Evolutionary conservation across 2,797 vertebrate genomes (phyloP).

Genomic region (Coendou prehensilis): DNA sequence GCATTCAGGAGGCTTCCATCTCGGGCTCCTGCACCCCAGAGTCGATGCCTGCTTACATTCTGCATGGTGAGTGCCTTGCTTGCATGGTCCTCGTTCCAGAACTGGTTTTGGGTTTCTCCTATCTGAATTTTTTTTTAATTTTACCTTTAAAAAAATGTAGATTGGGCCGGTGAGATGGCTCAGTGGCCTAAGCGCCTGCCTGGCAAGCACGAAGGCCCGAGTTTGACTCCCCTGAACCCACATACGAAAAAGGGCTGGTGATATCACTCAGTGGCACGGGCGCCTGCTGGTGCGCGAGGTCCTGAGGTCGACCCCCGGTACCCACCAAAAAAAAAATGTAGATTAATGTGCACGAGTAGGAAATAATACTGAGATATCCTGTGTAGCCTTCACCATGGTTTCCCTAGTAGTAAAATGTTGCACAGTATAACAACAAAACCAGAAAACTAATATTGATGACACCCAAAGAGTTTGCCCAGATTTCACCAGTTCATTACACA

Average conservation of each 20-base stretch:
- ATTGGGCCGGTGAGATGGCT: too few species aligned
- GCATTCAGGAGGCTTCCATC: not conserved
- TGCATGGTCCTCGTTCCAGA: not conserved
- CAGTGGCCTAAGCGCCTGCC: too few species aligned
- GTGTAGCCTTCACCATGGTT: not conserved
- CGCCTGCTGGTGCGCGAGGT: too few species aligned
- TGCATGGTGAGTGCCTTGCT: not conserved
- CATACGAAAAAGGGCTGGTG: too few species aligned
- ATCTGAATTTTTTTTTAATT: not conserved
- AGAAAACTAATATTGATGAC: not conserved
- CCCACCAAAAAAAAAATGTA: not conserved
- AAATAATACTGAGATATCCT: not conserved
- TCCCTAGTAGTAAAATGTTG: not conserved
- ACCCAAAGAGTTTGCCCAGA: not conserved
- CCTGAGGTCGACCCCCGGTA: too few species aligned
- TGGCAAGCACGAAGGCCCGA: too few species aligned
- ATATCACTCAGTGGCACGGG: too few species aligned
- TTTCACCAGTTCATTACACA: not conserved
- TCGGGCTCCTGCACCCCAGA: not conserved
- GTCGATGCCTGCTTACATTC: not conserved
- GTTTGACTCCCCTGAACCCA: too few species aligned
- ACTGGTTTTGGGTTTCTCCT: not conserved
- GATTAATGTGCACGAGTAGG: not conserved
- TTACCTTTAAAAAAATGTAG: not conserved
- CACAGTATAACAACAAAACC: not conserved